Evolutionary conservation across 2,888 invertebrate species (phyloP).

Genomic region (Homarus gammarus): DNA sequence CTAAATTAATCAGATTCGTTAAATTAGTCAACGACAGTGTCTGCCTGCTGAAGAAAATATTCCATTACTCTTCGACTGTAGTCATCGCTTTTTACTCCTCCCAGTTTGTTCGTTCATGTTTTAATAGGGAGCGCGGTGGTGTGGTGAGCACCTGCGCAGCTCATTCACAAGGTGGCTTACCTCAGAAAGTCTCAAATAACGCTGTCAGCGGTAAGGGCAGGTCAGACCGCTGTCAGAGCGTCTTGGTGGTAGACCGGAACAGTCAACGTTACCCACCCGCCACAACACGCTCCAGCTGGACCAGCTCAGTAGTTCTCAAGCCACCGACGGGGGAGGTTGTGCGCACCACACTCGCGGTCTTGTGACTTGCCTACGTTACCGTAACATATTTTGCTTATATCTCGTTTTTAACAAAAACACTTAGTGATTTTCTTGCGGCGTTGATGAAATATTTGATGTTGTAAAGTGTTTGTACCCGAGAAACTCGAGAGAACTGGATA

Average conservation of each 20-base stretch:
- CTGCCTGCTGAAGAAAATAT: neutral
- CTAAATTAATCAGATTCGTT: neutral
- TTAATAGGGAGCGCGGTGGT: neutral
- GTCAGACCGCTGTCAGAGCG: neutral
- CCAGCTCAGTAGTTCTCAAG: neutral
- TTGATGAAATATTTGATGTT: neutral
- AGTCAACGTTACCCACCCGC: neutral
- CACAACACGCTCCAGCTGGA: neutral
- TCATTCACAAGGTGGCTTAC: conserved; percentile 5
- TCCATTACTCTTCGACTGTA: neutral
- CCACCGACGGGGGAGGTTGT: neutral
- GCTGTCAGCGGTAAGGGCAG: neutral
- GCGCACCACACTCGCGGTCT: neutral
- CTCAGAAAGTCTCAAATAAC: neutral
- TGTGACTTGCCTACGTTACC: neutral
- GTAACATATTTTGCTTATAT: neutral
- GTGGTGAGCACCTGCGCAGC: conserved; percentile 8
- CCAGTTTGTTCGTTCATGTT: neutral
- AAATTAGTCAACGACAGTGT: neutral
- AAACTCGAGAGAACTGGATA: neutral
- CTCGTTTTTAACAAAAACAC: neutral
- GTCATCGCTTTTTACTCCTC: neutral
- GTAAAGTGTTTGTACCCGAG: neutral
- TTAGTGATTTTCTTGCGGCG: neutral
- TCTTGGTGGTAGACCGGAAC: neutral